These are phyloP conservation scores for Tenthredo distinguenda DNA, from an alignment of 2,888 invertebrate species.

Conservation along the genomic window DNA sequence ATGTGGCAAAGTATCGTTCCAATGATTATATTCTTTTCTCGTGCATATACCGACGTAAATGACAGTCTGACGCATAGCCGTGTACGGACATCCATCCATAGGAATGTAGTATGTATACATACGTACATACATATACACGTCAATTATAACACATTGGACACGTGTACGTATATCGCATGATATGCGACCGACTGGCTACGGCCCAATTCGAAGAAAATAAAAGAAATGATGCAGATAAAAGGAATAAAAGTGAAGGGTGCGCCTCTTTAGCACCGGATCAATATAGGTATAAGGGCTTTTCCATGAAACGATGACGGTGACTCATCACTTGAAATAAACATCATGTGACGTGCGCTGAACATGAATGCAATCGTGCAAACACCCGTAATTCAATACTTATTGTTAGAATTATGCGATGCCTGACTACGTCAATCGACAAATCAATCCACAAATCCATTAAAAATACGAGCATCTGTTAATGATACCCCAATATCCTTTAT, in stretches of 20 bases:
- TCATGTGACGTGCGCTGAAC: background rate
- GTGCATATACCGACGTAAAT: background rate
- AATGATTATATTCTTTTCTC: slow-evolving; percentile 5
- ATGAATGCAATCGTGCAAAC: background rate
- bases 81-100: background rate
- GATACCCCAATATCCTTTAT: background rate
- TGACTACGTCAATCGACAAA: background rate
- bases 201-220: slow-evolving; percentile 30
- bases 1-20: slow-evolving; percentile 3
- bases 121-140: background rate
- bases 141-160: background rate
- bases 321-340: slow-evolving; percentile 32
- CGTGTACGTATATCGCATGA: background rate
- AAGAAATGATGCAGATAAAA: slow-evolving; percentile 10
- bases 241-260: slow-evolving; percentile 36
- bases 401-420: background rate
- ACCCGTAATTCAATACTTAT: background rate
- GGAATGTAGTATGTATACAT: background rate
- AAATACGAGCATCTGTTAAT: background rate
- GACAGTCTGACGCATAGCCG: background rate
- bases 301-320: slow-evolving; percentile 37
- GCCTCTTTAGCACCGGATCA: slow-evolving; percentile 27
- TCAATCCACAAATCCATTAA: background rate
- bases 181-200: slow-evolving; percentile 12
- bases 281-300: slow-evolving; percentile 37